Conservation (phyloP, 30 jellyfish, hydroid and myxozoan species). For the Chrysaora quinquecirrha region DNA sequence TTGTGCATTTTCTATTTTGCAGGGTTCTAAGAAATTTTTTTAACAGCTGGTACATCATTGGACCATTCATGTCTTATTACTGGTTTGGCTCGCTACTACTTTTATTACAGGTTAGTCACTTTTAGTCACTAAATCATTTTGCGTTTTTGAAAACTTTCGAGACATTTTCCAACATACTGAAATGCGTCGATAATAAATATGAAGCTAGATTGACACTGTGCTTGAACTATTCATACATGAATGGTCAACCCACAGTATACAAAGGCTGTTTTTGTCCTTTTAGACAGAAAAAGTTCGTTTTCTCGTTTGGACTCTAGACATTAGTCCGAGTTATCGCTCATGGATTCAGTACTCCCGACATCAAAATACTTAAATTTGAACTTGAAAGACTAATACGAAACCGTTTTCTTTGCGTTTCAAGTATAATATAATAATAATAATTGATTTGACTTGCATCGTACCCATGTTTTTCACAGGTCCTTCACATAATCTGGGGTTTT, state of each 20-base stretch:
- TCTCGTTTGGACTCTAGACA: too few species aligned
- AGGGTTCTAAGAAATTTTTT: constrained; percentile 79
- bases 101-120: constrained; percentile 80
- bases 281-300: too few species aligned
- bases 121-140: too few species aligned
- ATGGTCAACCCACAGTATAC: neutral
- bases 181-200: neutral
- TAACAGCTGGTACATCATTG: constrained; percentile 72
- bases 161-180: too few species aligned
- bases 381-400: too few species aligned
- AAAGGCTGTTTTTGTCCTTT: neutral
- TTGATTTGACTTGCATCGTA: too few species aligned
- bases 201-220: neutral
- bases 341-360: too few species aligned
- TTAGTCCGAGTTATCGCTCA: neutral
- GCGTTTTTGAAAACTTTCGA: too few species aligned
- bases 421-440: too few species aligned
- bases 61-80: constrained; percentile 76
- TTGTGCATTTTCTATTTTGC: too few species aligned
- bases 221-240: neutral
- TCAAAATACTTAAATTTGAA: too few species aligned
- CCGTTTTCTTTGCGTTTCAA: too few species aligned
- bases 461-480: constrained; percentile 54
- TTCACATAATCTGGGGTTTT: constrained; percentile 91
- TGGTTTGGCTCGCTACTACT: constrained; percentile 64